Conservation (phyloP, 2,113 vertebrate genomes). For the Paracanthobrama guichenoti region DNA sequence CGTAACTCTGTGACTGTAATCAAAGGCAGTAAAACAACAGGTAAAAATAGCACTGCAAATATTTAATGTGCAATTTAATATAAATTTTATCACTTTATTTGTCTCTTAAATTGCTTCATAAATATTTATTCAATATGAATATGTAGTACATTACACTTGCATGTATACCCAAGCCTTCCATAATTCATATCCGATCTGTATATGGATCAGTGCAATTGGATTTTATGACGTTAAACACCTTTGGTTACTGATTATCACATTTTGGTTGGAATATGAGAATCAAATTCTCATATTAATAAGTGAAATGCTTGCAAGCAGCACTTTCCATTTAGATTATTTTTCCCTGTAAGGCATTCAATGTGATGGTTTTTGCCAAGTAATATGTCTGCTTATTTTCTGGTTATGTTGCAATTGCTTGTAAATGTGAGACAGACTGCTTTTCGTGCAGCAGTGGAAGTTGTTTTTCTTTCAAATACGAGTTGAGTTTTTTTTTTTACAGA, state of each 20-base stretch:
- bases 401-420: conserved; percentile 15
- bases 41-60: too few relatives aligned
- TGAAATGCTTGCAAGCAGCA: conserved; percentile 7
- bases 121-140: conserved; percentile 21
- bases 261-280: conserved; percentile 4
- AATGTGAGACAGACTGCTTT: conserved; percentile 21
- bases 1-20: too few relatives aligned
- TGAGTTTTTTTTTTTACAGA: background rate
- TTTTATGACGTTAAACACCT: background rate
- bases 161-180: background rate
- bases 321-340: conserved; percentile 2
- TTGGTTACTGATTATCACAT: background rate
- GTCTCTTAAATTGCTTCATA: background rate
- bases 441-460: conserved; percentile 10
- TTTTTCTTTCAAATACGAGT: conserved; percentile 24
- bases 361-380: background rate
- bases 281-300: conserved; percentile 16
- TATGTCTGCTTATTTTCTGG: conserved; percentile 12
- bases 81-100: background rate
- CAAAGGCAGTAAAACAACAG: too few relatives aligned
- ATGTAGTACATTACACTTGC: background rate
- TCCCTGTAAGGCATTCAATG: background rate
- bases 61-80: too few relatives aligned
- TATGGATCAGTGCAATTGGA: background rate
- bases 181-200: background rate